These are phyloP conservation scores for Eupsilia transversa DNA, from an alignment of 2,888 invertebrate species.

Conservation along the genomic window DNA sequence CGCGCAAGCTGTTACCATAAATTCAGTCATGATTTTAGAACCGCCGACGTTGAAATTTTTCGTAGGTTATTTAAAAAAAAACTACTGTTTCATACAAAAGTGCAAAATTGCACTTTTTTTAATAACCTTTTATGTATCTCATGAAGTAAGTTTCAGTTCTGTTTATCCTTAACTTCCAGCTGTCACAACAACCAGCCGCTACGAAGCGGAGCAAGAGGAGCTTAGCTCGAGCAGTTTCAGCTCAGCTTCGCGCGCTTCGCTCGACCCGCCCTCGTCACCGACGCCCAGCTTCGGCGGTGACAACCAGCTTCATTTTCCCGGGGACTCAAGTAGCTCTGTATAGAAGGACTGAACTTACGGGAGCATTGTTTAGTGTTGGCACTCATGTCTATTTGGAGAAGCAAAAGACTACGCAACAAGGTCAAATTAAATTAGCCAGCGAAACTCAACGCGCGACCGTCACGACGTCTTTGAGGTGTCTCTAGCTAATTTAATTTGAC, in stretches of 20 bases:
- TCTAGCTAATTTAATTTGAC: neutral
- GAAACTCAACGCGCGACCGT: neutral
- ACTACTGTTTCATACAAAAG: neutral
- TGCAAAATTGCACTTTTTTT: neutral
- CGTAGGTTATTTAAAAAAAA: neutral
- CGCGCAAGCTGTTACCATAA: too few relatives aligned
- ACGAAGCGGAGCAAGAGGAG: constrained; percentile 93
- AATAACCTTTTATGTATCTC: neutral
- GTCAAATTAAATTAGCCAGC: neutral
- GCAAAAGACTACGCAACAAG: neutral
- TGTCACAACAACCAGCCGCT: constrained; percentile 87
- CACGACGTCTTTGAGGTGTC: neutral
- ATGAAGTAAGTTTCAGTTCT: neutral
- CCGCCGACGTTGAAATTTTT: neutral
- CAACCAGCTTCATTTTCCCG: constrained; percentile 94
- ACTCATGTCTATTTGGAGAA: neutral
- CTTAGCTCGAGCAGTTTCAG: constrained; percentile 96
- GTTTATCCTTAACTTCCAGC: constrained; percentile 71
- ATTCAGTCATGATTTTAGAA: neutral
- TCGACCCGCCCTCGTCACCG: constrained; percentile 93
- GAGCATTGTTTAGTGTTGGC: constrained; percentile 29
- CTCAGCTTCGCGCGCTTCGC: constrained; percentile 94
- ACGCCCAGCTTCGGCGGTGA: constrained; percentile 94
- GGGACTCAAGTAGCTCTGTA: constrained; percentile 93
- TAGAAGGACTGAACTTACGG: constrained; percentile 65